Base-by-base conservation (phyloP, 1,140 invertebrate genomes). In the Halotydeus destructor region DNA sequence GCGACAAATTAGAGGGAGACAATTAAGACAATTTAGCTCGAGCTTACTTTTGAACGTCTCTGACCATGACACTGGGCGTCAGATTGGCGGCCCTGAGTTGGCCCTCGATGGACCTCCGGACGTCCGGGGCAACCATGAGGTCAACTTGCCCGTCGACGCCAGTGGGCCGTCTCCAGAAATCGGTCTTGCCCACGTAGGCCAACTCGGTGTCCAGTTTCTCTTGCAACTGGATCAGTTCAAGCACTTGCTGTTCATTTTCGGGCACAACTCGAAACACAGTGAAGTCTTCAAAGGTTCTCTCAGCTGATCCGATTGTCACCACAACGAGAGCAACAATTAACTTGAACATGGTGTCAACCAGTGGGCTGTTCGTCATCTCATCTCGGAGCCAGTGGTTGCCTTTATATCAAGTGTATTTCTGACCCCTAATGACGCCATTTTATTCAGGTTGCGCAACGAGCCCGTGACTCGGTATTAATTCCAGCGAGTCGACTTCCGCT, bases 21-120 rank as follows among this genome's bases (percentile, higher is more conserved):
- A n/a, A 21, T 37, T 8, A 36, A n/a, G n/a, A n/a, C n/a, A n/a
- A n/a, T n/a, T n/a, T n/a, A n/a, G n/a, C n/a, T n/a, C n/a, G n/a
- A n/a, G n/a, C 41, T 47, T 66, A 75, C 74, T 66, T 74, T 67
- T 45, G 47, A 6, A 81, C 63, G 57, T 82, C 74, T 42, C 70
- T 67, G 54, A 78, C 74, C 28, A 79, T 55, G 1, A 79, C 66
- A 37, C 69, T 66, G 50, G 69, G 74, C 22, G 71, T 62, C 8
- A 80, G 70, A 25, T 67, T 65, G 40, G 66, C 65, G 5, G 69
- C 64, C 31, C 66, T 65, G 1, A 81, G 54, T 40, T 70, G 69
- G 23, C 69, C 65, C 52, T 72, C 70, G 0, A 78, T 60, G 32
- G 75, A 69, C 0, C 57, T 52, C 2, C 71, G 50, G 28, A 73